Percentiles rank a stretch among this genome's conserved stretches.
Evolutionary conservation across 2,797 vertebrate species (phyloP).

Genomic region (Gallinago stenura): DNA sequence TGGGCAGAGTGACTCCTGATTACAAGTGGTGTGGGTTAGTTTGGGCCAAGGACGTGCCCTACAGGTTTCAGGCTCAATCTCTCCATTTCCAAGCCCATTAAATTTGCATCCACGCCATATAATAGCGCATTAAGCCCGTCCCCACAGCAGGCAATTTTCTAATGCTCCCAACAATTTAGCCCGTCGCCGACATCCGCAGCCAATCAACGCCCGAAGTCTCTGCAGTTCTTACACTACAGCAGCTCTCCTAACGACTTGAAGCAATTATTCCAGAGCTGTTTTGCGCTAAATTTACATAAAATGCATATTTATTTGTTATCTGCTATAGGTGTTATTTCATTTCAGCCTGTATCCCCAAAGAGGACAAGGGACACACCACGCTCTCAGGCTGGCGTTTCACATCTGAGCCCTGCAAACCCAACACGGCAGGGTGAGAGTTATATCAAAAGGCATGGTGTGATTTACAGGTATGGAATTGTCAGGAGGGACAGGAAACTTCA

Average conservation of each 20-base stretch:
- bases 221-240: neutral
- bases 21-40: neutral
- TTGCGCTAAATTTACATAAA: neutral
- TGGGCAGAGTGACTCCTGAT: neutral
- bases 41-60: constrained; percentile 44
- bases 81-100: constrained; percentile 48
- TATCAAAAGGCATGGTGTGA: too few relatives aligned
- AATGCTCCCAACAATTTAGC: constrained; percentile 18
- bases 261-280: neutral
- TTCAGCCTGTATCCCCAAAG: neutral
- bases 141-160: constrained; percentile 47
- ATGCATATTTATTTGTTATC: neutral
- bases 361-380: neutral
- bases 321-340: neutral
- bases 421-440: neutral
- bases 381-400: neutral
- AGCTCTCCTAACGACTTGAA: neutral
- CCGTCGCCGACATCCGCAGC: neutral
- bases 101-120: constrained; percentile 42
- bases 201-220: neutral
- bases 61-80: constrained; percentile 55
- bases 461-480: too few relatives aligned
- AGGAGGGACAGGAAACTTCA: too few relatives aligned
- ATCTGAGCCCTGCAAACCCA: neutral
- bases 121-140: constrained; percentile 39